These are phyloP conservation scores for Tholera decimalis DNA, from an alignment of 2,888 invertebrate genomes.

Conservation along the genomic window DNA sequence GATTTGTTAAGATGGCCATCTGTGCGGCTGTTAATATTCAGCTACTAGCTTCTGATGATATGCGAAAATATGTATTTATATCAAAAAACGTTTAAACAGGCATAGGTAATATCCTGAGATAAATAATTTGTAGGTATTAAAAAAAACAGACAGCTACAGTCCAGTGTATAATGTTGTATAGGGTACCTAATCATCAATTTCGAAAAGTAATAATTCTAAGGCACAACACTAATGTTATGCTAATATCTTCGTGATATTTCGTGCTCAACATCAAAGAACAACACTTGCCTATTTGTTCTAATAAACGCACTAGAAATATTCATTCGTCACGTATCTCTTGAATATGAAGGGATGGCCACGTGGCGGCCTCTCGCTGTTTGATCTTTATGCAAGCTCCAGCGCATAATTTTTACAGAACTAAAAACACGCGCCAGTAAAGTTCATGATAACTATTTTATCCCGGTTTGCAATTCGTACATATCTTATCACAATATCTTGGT, in stretches of 20 bases:
- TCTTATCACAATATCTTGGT: background rate
- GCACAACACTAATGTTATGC: background rate
- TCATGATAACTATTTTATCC: slow-evolving; percentile 17
- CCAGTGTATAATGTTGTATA: no score
- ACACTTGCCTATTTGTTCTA: slow-evolving; percentile 27
- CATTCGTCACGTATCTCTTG: slow-evolving; percentile 73
- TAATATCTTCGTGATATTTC: background rate
- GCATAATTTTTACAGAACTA: slow-evolving; percentile 27
- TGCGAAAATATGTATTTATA: no score
- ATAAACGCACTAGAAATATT: slow-evolving; percentile 57
- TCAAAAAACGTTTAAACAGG: no score
- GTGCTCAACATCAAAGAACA: slow-evolving; percentile 47
- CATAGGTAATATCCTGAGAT: no score
- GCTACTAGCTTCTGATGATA: no score
- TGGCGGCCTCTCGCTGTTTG: slow-evolving; percentile 76
- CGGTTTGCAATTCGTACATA: background rate
- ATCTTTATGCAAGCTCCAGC: slow-evolving; percentile 70
- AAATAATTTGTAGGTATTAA: no score
- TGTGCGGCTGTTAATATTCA: no score
- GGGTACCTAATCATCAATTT: no score
- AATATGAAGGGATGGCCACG: slow-evolving; percentile 75
- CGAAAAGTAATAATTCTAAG: no score
- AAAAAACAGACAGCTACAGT: no score
- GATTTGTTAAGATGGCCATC: no score
- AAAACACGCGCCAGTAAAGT: slow-evolving; percentile 31